A percentile compares a stretch with the other conserved stretches of the same genome.
Evolutionary conservation across 1,140 invertebrate genomes (phyloP).

Genomic region (Amphibalanus amphitrite): DNA sequence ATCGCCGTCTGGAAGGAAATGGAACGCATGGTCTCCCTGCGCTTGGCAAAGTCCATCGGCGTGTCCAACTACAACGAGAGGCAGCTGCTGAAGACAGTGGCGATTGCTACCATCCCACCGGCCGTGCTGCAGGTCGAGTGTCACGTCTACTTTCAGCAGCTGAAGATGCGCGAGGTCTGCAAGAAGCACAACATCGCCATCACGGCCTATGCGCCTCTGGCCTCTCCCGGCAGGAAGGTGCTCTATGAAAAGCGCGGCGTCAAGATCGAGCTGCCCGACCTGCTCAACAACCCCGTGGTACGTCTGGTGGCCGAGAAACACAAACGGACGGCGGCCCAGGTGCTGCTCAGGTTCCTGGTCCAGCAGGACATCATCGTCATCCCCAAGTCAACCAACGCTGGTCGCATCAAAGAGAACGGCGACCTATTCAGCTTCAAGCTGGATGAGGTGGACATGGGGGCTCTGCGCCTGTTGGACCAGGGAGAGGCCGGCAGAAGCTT

Average conservation of each 20-base stretch:
- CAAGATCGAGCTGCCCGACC: slow-evolving; percentile 8
- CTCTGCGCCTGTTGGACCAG: no score
- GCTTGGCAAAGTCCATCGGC: slow-evolving; percentile 24
- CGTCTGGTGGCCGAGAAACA: slow-evolving; percentile 20
- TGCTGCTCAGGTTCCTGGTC: slow-evolving; percentile 24
- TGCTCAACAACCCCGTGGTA: slow-evolving; percentile 21
- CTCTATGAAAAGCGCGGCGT: not conserved
- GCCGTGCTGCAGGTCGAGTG: slow-evolving; percentile 51
- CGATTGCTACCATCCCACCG: slow-evolving; percentile 47
- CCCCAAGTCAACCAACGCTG: slow-evolving; percentile 22
- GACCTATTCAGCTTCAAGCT: slow-evolving; percentile 6
- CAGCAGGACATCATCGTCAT: slow-evolving; percentile 23
- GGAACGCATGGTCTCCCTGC: slow-evolving; percentile 21
- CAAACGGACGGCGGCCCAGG: slow-evolving; percentile 22
- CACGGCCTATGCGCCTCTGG: slow-evolving; percentile 31
- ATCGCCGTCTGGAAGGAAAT: slow-evolving; percentile 16
- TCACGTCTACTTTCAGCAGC: slow-evolving; percentile 32
- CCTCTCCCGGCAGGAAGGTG: slow-evolving; percentile 14
- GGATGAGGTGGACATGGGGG: no score
- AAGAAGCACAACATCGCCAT: slow-evolving; percentile 25
- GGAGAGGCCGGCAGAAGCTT: no score
- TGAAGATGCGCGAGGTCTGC: slow-evolving; percentile 26
- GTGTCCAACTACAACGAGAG: slow-evolving; percentile 24
- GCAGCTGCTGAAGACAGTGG: slow-evolving; percentile 20
- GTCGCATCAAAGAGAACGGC: slow-evolving; percentile 23